These are phyloP conservation scores for Bombus difficillimus DNA, from an alignment of 1,140 invertebrate species.

Conservation along the genomic window DNA sequence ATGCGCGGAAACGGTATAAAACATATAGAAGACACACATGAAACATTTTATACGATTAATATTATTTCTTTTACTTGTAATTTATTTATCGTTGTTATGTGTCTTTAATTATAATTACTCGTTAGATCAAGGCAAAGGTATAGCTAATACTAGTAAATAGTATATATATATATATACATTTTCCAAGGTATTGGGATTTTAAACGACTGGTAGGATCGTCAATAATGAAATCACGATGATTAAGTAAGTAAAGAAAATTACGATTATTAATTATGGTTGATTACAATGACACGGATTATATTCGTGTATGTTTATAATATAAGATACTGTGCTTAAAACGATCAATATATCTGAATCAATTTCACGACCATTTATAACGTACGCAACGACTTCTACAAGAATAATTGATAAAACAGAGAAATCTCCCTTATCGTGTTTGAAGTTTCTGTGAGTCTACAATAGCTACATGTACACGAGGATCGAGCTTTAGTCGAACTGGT, in stretches of 20 bases:
- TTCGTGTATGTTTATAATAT: no score
- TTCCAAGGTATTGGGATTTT: no score
- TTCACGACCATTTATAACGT: no score
- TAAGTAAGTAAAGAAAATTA: background rate
- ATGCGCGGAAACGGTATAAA: background rate
- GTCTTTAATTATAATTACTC: background rate
- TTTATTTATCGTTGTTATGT: background rate
- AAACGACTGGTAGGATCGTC: no score
- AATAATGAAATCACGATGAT: background rate
- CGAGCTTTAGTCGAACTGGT: slow-evolving; percentile 31
- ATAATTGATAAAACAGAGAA: background rate
- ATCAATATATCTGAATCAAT: no score
- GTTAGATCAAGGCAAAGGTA: background rate
- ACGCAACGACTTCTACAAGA: no score
- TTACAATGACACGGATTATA: no score
- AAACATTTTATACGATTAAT: background rate
- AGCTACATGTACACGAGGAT: slow-evolving; percentile 41
- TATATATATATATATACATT: no score
- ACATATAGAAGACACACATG: background rate
- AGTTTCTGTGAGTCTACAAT: background rate
- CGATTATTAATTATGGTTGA: background rate
- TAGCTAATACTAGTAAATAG: background rate
- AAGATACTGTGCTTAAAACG: no score
- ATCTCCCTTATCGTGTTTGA: background rate
- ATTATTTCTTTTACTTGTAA: background rate